Evolutionary conservation across 2,797 vertebrate species (phyloP), one percentile per base, ranked within the genome.

Genomic region (Decapterus maruadsi): DNA sequence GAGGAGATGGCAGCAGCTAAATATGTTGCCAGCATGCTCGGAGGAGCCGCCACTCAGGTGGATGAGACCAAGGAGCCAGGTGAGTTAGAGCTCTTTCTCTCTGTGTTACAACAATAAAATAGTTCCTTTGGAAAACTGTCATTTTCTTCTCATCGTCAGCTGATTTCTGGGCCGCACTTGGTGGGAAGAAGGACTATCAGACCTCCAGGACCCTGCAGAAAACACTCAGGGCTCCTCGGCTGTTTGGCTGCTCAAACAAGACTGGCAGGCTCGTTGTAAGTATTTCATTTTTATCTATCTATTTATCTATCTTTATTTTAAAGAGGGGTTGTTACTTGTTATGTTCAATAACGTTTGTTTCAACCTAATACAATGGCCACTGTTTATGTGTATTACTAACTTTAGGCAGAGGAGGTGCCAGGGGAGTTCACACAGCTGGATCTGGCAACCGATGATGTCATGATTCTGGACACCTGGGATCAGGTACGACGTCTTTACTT

Each of bases 171-270:
- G 13, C 62, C n/a, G 82, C 86, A 11, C 81, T 96, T 68, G 94
- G 94, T 53, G 95, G 95, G 4, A 95, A 95, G 85, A 86, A 83
- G 55, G 74, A 85, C 0, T 96, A 96, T 77, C 95, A 96, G 88
- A 94, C 88, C 19, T 95, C 95, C 22, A 74, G 17, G 45, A 64
- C 72, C 42, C 87, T 96, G 69, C 84, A 83, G 87, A 86, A 20
- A 0, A 56, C 36, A 1, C 20, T 94, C 22, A 90, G n/a, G 48
- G 68, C 75, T 36, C 93, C 95, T 19, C 87, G 94, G 34, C 91
- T 96, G 74, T 96, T 95, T 56, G 90, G 73, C 31, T 95, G 94
- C 59, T 95, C 95, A 54, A 96, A 96, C 89, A 95, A 95, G 85
- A 94, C 90, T 0, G 95, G 95, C 59, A 90, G 84, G 45, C 89